These are phyloP conservation scores for Rhinoraja longicauda DNA, from an alignment of 2,797 vertebrate species.

Conservation along the genomic window DNA sequence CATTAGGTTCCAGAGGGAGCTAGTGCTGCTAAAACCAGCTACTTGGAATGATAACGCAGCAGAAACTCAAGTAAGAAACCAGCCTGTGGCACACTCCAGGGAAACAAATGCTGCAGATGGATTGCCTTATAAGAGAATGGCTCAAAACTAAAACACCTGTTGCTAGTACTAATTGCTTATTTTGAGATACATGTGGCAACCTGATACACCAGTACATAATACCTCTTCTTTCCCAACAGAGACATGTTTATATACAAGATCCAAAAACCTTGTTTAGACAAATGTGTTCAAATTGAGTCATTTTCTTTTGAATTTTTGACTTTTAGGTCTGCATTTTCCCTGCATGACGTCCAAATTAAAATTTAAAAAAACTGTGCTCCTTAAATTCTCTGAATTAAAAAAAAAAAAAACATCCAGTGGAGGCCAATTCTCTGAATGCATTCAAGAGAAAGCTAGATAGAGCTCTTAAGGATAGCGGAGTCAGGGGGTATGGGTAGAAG, in stretches of 20 bases:
- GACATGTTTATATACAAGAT: not conserved
- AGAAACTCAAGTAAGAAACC: slow-evolving; percentile 16
- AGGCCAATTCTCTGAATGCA: too few relatives aligned
- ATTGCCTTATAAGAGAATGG: slow-evolving; percentile 18
- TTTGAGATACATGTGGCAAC: not conserved
- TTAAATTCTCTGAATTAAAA: not conserved
- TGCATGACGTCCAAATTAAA: not conserved
- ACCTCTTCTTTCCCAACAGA: not conserved
- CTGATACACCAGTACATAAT: not conserved
- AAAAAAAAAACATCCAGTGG: too few relatives aligned
- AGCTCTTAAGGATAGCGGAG: too few relatives aligned
- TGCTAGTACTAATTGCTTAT: slow-evolving; percentile 6
- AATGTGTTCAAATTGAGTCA: not conserved
- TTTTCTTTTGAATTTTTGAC: not conserved
- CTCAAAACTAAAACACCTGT: slow-evolving; percentile 8
- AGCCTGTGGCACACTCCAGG: not conserved
- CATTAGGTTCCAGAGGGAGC: not conserved
- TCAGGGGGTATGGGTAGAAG: too few relatives aligned
- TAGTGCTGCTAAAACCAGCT: not conserved
- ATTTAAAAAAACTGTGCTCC: too few relatives aligned
- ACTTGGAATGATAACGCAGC: not conserved
- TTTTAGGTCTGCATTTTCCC: not conserved
- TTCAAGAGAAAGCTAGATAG: too few relatives aligned
- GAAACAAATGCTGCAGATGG: not conserved
- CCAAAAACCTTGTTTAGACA: not conserved